Conservation (phyloP, 2,888 invertebrate species). For the Pandemis cinnamomeana region DNA sequence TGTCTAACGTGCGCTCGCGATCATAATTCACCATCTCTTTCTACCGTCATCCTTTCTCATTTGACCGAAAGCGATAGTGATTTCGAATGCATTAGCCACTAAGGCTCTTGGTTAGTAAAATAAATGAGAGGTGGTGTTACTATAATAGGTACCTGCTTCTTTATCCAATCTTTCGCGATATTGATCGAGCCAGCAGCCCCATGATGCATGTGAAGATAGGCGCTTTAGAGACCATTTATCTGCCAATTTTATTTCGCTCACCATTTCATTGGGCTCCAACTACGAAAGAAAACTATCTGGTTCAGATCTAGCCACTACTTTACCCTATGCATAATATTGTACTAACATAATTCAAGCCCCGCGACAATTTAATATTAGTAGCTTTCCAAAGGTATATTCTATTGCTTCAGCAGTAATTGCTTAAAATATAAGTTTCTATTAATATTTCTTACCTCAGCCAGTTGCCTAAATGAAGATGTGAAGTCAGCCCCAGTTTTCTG, state of each 20-base stretch:
- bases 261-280: conserved; percentile 74
- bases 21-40: no score
- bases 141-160: conserved; percentile 71
- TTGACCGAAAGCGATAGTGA: no score
- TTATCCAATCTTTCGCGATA: conserved; percentile 77
- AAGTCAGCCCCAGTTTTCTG: conserved; percentile 87
- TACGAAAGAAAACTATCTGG: conserved; percentile 42
- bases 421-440: no score
- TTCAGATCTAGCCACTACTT: neutral
- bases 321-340: neutral
- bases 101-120: no score
- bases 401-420: neutral
- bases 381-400: neutral
- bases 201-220: conserved; percentile 73
- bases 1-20: no score
- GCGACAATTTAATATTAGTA: no score
- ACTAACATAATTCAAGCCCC: no score
- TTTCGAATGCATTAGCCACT: no score
- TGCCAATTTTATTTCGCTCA: conserved; percentile 64
- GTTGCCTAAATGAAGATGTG: conserved; percentile 84
- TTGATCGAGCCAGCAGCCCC: conserved; percentile 78
- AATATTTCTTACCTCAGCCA: conserved; percentile 72
- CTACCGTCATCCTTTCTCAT: no score
- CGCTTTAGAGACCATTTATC: conserved; percentile 82
- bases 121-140: neutral